Base-by-base conservation (phyloP, 2,797 vertebrate species). In the Sparidentex hasta region DNA sequence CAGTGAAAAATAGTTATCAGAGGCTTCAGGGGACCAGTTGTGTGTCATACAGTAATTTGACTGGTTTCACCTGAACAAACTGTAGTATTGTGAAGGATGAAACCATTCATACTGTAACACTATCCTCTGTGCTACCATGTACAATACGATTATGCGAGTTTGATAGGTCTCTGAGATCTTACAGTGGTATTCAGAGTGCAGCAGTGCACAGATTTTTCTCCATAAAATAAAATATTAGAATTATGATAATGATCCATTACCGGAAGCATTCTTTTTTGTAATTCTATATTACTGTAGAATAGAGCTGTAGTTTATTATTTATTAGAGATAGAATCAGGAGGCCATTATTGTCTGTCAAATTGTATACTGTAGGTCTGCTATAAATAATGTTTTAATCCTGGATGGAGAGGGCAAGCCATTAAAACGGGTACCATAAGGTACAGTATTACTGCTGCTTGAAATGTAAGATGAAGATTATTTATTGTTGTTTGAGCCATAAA, bases 401-500 rank as follows among this genome's bases (percentile, higher is more conserved):
- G 41, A 51, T 51, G 16, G 47, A 84, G 55, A 73, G 46, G 59
- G 58, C 6, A 65, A 83, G 72, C 67, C 81, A 78, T 86, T 23
- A 55, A 55, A 74, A 55, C 14, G 1, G 8, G 62, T 74, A 78
- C 61, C 56, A 41, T 3, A n/a, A 23, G 58, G 57, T 75, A 76
- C 65, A 74, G 69, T 77, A 46, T 86, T 83, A 70, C 52, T 78
- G 78, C 81, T 84, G 79, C 71, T 82, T 14, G 7, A 70, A 68
- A 44, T 25, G 44, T 74, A 7, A 50, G 21, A 47, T 44, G 5
- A 46, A 76, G 65, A 78, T 78, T 83, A 82, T 88, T 90, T 84
- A 84, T 81, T 78, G 47, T 77, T 73, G 59, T 85, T 88, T 75
- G 68, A 91, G 87, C 74, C 81, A 90, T 91, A 79, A 68, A 75